Percentiles rank a stretch among this genome's conserved stretches.
Conservation (phyloP, 2,113 vertebrate genomes). For the Campylomormyrus numenius region DNA sequence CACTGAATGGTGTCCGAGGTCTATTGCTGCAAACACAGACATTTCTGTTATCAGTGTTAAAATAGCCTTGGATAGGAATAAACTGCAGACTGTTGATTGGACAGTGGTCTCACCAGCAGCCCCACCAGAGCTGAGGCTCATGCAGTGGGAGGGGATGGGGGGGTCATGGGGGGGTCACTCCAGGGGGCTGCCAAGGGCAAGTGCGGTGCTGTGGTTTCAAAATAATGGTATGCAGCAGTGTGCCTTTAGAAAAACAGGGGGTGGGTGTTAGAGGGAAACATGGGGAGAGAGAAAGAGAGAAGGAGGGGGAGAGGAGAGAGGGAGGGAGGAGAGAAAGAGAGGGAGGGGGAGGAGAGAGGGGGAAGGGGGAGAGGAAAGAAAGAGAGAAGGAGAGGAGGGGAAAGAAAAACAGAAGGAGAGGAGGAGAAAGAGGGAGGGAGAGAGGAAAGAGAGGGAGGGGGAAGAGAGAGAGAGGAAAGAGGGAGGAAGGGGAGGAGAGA, state of each 20-base stretch:
- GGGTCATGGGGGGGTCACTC: neutral
- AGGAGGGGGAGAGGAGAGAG: neutral
- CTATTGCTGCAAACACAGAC: neutral
- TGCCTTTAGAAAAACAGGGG: neutral
- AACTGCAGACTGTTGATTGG: neutral
- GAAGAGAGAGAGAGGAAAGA: neutral
- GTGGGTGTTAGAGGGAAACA: neutral
- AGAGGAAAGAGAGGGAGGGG: neutral
- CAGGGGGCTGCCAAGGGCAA: neutral
- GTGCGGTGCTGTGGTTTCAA: neutral
- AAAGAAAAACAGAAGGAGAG: too few relatives aligned
- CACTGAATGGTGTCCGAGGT: neutral
- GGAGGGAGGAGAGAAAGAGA: neutral
- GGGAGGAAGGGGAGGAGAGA: neutral
- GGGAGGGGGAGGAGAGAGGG: neutral
- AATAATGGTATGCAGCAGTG: neutral
- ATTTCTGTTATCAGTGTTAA: neutral
- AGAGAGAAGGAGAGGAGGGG: neutral
- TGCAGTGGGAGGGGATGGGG: neutral
- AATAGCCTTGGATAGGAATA: neutral
- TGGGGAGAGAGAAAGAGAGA: neutral
- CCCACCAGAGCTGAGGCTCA: neutral
- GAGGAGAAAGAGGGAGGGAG: too few relatives aligned
- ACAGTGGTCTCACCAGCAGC: neutral
- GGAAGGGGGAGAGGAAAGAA: neutral